Conservation (phyloP, 2,113 vertebrate species). For the Leptocoma aspasia region DNA sequence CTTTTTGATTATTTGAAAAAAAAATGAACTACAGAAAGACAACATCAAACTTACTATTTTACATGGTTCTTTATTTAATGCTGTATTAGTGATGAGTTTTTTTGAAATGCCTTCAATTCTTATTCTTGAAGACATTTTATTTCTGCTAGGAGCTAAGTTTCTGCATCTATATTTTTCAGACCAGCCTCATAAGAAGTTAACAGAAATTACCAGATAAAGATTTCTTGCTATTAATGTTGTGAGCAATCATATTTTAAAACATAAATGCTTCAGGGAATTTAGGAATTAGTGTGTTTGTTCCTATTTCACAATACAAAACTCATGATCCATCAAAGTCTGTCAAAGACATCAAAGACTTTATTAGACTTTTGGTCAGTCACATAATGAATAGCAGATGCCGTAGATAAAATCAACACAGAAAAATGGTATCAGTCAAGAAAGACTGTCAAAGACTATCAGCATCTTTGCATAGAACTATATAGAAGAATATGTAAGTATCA, state of each 20-base stretch:
- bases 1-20: neutral
- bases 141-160: neutral
- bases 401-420: neutral
- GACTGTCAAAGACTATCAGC: neutral
- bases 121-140: neutral
- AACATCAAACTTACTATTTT: neutral
- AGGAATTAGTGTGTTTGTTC: neutral
- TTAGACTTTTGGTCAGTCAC: neutral
- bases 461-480: neutral
- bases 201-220: neutral
- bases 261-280: neutral
- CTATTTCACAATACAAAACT: neutral
- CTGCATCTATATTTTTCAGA: neutral
- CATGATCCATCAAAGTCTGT: neutral
- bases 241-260: neutral
- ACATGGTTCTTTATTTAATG: neutral
- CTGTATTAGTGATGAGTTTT: neutral
- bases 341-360: neutral
- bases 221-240: neutral
- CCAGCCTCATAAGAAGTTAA: neutral
- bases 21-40: neutral
- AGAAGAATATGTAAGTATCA: neutral
- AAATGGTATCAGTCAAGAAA: neutral
- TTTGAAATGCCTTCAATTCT: neutral
- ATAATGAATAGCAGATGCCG: conserved; percentile 12